Evolutionary conservation across 1,140 invertebrate species (phyloP), one percentile per base, ranked within the genome.

Genomic region (Andrena cerasifolii): DNA sequence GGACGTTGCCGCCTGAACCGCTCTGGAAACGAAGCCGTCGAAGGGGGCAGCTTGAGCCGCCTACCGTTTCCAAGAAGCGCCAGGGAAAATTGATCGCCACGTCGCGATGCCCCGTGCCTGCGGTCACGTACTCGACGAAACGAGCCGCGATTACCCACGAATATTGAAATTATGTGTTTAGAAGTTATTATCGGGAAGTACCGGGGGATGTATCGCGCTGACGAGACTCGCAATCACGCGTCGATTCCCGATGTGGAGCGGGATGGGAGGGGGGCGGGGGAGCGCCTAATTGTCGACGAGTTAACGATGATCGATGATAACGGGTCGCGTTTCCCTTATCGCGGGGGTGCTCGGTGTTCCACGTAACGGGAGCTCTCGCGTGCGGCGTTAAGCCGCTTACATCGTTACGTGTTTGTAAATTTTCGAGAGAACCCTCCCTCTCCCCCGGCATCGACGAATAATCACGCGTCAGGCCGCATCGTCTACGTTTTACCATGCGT

Each of bases 241-340:
- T 67, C 51, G 66, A 40, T 40, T 10, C 4, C n/a, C n/a, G n/a
- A n/a, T n/a, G 36, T 40, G 36, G 36, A 40, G 3, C 36, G 36
- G 10, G 36, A 45, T 26, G 36, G 33, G 36, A 24, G 28, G 43
- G 14, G 3, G 76, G 40, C 54, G 40, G 28, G n/a, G 40, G 68
- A 47, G 36, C 18, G 36, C 14, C 67, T 85, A 85, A 85, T 85
- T 84, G 82, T 85, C 63, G 74, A 56, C 68, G 68, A 84, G 78
- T 85, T 85, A 85, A 83, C 82, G 78, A 84, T 85, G 83, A 85
- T 85, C 82, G 81, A 85, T 77, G 83, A 85, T 85, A 85, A 84
- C 82, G 68, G 63, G 65, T 58, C 79, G 83, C 56, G 83, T 71
- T 58, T 74, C 68, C 75, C 79, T 84, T 85, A 85, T 85, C 84